Evolutionary conservation across 2,888 invertebrate genomes (phyloP).

Genomic region (Bruchidius siliquastri): DNA sequence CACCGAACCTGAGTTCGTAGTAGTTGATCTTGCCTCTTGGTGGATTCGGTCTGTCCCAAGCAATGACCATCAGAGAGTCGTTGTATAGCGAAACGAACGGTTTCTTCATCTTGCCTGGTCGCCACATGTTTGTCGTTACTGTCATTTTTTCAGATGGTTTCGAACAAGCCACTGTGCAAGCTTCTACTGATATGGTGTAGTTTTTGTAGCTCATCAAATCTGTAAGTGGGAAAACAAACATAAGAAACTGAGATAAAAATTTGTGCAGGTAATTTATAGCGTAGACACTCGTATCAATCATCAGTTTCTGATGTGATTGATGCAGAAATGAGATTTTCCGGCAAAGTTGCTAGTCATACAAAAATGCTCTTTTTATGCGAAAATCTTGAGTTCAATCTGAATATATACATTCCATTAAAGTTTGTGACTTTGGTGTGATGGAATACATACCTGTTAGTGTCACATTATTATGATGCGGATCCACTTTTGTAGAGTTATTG

Average conservation of each 20-base stretch:
- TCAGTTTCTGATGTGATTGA: too few species aligned
- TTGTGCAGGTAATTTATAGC: too few species aligned
- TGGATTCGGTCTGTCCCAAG: conserved; percentile 48
- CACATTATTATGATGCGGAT: conserved; percentile 7
- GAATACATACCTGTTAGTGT: background rate
- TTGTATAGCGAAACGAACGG: conserved; percentile 47
- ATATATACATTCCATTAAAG: too few species aligned
- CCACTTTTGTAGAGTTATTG: conserved; percentile 1
- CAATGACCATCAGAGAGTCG: conserved; percentile 46
- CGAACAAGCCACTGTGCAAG: conserved; percentile 69
- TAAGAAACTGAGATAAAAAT: too few species aligned
- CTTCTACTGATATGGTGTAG: conserved; percentile 66
- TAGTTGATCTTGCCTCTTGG: conserved; percentile 49
- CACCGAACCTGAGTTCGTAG: conserved; percentile 50
- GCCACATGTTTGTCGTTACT: conserved; percentile 45
- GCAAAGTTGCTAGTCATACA: too few species aligned
- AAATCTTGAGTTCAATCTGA: too few species aligned
- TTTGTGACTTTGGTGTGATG: too few species aligned
- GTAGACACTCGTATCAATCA: too few species aligned
- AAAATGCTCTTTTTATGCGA: too few species aligned
- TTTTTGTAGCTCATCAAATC: conserved; percentile 58
- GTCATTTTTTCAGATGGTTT: conserved; percentile 37
- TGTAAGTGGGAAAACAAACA: conserved; percentile 2
- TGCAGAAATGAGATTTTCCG: too few species aligned
- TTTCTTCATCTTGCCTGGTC: conserved; percentile 34